Evolutionary conservation across 2,113 vertebrate species (phyloP).

Genomic region (Xyrauchen texanus): DNA sequence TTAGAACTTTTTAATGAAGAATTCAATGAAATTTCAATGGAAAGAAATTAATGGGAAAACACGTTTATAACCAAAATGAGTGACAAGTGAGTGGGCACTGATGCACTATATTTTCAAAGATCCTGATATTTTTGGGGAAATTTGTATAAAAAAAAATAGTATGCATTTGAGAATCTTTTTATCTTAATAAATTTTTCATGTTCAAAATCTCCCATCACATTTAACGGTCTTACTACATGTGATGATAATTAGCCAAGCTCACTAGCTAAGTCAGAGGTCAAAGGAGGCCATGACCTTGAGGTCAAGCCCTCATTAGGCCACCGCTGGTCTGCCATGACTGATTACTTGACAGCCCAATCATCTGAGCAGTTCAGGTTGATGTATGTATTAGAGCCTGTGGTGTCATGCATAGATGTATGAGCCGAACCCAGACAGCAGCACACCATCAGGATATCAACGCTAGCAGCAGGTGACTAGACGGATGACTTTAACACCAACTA

Average conservation of each 20-base stretch:
- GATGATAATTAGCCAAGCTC: constrained; percentile 36
- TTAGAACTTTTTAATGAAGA: no score
- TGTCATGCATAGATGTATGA: constrained; percentile 31
- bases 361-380: constrained; percentile 19
- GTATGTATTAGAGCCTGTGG: constrained; percentile 2
- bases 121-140: no score
- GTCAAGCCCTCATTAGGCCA: constrained; percentile 59
- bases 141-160: neutral
- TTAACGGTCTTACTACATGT: no score
- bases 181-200: neutral
- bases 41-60: no score
- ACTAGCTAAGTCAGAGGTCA: constrained; percentile 60
- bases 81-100: no score
- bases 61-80: no score
- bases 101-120: no score
- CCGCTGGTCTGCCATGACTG: constrained; percentile 54
- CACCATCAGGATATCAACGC: constrained; percentile 39
- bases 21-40: no score
- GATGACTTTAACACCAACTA: constrained; percentile 50
- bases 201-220: neutral
- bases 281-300: constrained; percentile 51
- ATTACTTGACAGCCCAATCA: constrained; percentile 55
- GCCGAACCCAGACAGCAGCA: neutral
- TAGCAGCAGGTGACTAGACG: constrained; percentile 19
- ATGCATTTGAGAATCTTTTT: no score